Evolutionary conservation across 1,140 invertebrate species (phyloP).

Genomic region (Doryteuthis pealeii): DNA sequence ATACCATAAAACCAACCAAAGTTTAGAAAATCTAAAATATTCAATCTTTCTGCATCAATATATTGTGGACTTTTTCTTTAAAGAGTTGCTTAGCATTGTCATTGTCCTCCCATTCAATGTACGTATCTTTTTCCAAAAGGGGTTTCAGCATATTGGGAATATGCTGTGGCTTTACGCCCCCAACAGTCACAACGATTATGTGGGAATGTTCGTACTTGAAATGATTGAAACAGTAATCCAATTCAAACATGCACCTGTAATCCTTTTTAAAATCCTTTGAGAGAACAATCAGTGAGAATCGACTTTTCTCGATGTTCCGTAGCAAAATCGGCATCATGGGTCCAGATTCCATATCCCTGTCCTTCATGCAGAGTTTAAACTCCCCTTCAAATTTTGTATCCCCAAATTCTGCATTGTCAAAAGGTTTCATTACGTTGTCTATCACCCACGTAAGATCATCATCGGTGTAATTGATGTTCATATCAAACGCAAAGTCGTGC

Average conservation of each 20-base stretch:
- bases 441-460: constrained; percentile 35
- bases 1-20: too few species aligned
- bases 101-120: not conserved
- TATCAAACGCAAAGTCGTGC: constrained; percentile 26
- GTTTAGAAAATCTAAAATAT: too few species aligned
- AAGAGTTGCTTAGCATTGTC: not conserved
- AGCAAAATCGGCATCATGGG: constrained; percentile 24
- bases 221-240: constrained; percentile 21
- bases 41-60: too few species aligned
- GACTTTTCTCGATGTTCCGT: constrained; percentile 30
- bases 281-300: constrained; percentile 34
- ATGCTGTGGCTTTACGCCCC: not conserved
- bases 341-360: constrained; percentile 25
- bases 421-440: constrained; percentile 26
- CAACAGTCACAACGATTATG: constrained; percentile 32
- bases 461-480: constrained; percentile 34
- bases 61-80: not conserved
- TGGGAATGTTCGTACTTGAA: constrained; percentile 25
- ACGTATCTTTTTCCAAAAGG: not conserved
- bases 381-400: not conserved
- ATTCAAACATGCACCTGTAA: constrained; percentile 27
- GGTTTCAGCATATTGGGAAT: not conserved
- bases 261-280: constrained; percentile 28
- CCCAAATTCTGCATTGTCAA: constrained; percentile 30
- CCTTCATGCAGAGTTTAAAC: constrained; percentile 33